Base-by-base conservation (phyloP, 2,888 invertebrate genomes). In the Mantis religiosa region DNA sequence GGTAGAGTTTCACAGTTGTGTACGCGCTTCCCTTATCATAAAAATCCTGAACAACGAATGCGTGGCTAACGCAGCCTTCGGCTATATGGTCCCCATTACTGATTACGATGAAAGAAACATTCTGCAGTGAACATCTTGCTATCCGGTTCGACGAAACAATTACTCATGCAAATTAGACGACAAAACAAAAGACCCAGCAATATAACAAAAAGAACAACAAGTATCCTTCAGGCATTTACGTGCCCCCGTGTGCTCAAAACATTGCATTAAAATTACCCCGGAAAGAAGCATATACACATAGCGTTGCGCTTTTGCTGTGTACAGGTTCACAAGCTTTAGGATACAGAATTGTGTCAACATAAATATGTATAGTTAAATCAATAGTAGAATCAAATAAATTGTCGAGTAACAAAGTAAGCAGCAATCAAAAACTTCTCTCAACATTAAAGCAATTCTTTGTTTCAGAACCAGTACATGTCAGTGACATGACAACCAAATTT, bases 121-220 rank as follows among this genome's bases (percentile, higher is more conserved):
- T 41, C 41, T 41, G 41, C 41, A 41, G 41, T 12, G 41, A 41
- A 41, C 54, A 71, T 71, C 54, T 71, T 71, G 54, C 54, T 15
- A 71, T 71, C 20, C 54, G 54, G 54, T 71, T 71, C 54, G 54
- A 71, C 28, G 82, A 82, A 87, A 82, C 87, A 87, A 82, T 82
- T 87, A 87, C 82, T 28, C 30, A 87, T 87, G 87, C 87, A 87
- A 87, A 87, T 87, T 15, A 34, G 82, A 82, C 15, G 34, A 82
- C 82, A 87, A 87, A 87, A 87, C 87, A 87, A 82, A 82, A 87
- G 87, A 82, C 12, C 6, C n/a, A 30, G 82, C 41, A 82, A 82
- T 6, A 87, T 12, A 34, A 71, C 15, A 71, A 71, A 71, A 71
- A 71, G 54, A 71, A 71, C 54, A 71, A 3, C 54, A 71, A 71